Conservation (phyloP, 1,140 invertebrate species). For the Zaprionus kolodkinae region DNA sequence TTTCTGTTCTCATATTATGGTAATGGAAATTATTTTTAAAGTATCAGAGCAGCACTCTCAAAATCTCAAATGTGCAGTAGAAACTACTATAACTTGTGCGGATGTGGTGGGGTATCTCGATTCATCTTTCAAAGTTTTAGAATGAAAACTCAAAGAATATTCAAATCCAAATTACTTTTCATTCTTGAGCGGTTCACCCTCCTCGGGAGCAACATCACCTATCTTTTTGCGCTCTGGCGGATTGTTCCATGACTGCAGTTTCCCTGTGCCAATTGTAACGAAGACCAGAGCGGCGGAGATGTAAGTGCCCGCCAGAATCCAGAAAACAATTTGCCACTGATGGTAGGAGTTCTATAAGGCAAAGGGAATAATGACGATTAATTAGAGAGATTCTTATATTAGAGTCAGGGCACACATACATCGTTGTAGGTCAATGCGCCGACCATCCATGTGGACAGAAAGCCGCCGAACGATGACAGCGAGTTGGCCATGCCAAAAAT, state of each 20-base stretch:
- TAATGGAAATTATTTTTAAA: constrained; percentile 24
- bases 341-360: constrained; percentile 88
- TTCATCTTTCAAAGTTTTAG: not conserved
- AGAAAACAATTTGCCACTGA: constrained; percentile 94
- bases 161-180: constrained; percentile 50
- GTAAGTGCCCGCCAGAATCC: constrained; percentile 91
- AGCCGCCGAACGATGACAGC: constrained; percentile 94
- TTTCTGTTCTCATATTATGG: not conserved
- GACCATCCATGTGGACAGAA: constrained; percentile 93
- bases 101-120: constrained; percentile 52
- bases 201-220: constrained; percentile 66
- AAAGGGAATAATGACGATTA: constrained; percentile 39
- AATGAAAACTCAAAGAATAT: constrained; percentile 8
- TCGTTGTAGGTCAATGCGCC: constrained; percentile 91
- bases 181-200: constrained; percentile 78
- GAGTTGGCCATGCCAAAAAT: constrained; percentile 97
- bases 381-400: constrained; percentile 4
- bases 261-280: constrained; percentile 88
- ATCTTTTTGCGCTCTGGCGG: constrained; percentile 76
- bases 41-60: constrained; percentile 22
- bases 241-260: constrained; percentile 86
- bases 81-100: constrained; percentile 77
- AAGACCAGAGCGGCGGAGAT: constrained; percentile 89
- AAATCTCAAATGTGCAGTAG: constrained; percentile 68
- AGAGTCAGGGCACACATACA: constrained; percentile 77